Base-by-base conservation (phyloP, 1,140 invertebrate genomes). In the Panulirus ornatus region DNA sequence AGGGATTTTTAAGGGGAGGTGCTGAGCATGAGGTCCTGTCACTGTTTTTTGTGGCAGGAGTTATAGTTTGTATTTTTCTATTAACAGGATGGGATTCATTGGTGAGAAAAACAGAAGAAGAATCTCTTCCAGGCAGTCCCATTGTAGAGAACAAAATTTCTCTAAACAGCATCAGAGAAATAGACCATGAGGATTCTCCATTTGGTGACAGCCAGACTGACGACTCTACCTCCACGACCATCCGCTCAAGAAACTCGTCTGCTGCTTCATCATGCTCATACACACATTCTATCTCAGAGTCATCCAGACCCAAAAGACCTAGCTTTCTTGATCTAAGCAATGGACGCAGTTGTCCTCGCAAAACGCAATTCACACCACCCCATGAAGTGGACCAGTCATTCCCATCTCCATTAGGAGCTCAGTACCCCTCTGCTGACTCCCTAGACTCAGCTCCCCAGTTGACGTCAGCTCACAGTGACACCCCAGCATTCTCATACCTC, bases 321-420 rank as follows among this genome's bases (percentile, higher is more conserved):
- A 92, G 93, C 88, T 94, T 93, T 87, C 92, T 93, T 84, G 93
- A 94, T 92, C 91, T 94, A 90, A 92, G 83, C 34, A 92, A 82
- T 71, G 88, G 86, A 34, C 84, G 76, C 54, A 88, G 91, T 73
- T 92, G 91, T 54, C 85, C 91, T n/a, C 91, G 91, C 54, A 92
- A 91, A 84, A 81, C 88, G 16, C 91, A 92, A 34, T 92, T 92
- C 38, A 92, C 92, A 2, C 92, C 92, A 27, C 92, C 92, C 3
- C 89, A 92, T 81, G 92, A 93, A 75, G 42, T 90, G 9, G 88
- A 82, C 38, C 81, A 73, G 30, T 91, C 89, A 40, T 91, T 90
- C 51, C 91, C 91, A 19, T 85, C 92, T 58, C 34, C 94, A 75
- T 42, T 91, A 93, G 75, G 87, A 76, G 92, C 87, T 70, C 79